phyloP scores from a whole-genome alignment of 2,113 vertebrate species.

The Rutilus rutilus region DNA sequence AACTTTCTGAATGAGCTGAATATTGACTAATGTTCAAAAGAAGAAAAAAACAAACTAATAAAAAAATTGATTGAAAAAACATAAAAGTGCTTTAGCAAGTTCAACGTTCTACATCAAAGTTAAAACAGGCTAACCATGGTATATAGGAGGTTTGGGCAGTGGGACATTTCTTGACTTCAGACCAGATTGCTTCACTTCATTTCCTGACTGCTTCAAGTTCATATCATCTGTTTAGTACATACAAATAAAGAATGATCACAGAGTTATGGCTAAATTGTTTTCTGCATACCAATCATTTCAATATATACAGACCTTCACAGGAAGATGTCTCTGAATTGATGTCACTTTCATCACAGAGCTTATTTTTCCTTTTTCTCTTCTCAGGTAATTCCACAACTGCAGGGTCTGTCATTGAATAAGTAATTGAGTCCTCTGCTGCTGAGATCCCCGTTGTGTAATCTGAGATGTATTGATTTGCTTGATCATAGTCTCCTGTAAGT shows the following conservation, averaged over 20 bases:
- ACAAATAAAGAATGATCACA: background rate
- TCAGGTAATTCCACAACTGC: no score
- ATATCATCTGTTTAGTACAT: slow-evolving; percentile 2
- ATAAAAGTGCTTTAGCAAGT: no score
- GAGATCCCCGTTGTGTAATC: no score
- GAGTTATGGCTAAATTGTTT: background rate
- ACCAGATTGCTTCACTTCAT: slow-evolving; percentile 2
- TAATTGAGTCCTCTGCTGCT: no score
- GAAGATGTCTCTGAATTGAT: no score
- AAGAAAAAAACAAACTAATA: background rate
- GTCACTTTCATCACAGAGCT: no score
- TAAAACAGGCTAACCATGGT: no score
- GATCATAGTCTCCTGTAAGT: background rate
- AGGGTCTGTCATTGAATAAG: no score
- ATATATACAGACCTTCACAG: no score
- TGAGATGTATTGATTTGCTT: background rate
- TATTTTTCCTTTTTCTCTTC: no score
- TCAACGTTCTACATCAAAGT: no score
- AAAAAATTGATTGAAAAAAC: background rate
- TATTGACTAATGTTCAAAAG: slow-evolving; percentile 6
- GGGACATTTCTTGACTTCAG: background rate
- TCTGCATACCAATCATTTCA: no score
- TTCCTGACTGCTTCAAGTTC: background rate
- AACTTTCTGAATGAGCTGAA: background rate
- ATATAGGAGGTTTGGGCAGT: background rate